Percentiles rank a stretch among this genome's conserved stretches.
Conservation (phyloP, 1,140 invertebrate genomes). For the Lasioglossum albipes region DNA sequence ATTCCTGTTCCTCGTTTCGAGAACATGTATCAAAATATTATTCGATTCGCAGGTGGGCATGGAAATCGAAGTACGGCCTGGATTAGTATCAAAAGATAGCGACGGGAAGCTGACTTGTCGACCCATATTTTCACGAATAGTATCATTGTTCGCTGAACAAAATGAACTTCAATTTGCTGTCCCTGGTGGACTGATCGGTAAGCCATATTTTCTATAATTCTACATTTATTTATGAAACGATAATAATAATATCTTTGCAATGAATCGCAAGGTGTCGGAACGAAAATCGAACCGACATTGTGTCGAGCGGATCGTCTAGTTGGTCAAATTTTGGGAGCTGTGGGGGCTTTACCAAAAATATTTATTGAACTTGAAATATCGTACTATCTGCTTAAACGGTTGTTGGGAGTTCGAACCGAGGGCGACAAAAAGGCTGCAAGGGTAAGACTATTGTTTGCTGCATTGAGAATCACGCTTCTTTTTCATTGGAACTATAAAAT, state of each 20-base stretch:
- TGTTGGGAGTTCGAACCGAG: slow-evolving; percentile 98
- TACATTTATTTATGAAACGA: too few species aligned
- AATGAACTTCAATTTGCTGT: slow-evolving; percentile 99
- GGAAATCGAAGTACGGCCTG: slow-evolving; percentile 96
- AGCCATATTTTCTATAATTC: slow-evolving; percentile 33
- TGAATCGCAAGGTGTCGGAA: slow-evolving; percentile 91
- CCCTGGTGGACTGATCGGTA: slow-evolving; percentile 97
- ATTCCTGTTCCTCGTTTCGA: too few species aligned
- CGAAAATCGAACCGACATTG: slow-evolving; percentile 98
- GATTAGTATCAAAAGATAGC: slow-evolving; percentile 96
- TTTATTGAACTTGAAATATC: slow-evolving; percentile 99
- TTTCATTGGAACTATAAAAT: slow-evolving; percentile 28
- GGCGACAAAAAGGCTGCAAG: slow-evolving; percentile 99
- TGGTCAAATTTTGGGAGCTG: slow-evolving; percentile 98
- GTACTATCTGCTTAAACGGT: slow-evolving; percentile 96
- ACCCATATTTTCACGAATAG: slow-evolving; percentile 97
- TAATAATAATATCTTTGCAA: neutral
- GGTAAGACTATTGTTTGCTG: slow-evolving; percentile 79
- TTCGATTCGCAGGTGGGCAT: slow-evolving; percentile 85
- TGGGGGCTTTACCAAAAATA: slow-evolving; percentile 97
- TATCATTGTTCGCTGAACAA: slow-evolving; percentile 99
- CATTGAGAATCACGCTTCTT: neutral
- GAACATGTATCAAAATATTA: neutral
- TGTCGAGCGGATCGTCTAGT: slow-evolving; percentile 99
- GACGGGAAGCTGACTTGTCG: slow-evolving; percentile 97